These are phyloP conservation scores for Apistogramma diplotaenia DNA, from an alignment of 2,113 vertebrate species.

Conservation along the genomic window DNA sequence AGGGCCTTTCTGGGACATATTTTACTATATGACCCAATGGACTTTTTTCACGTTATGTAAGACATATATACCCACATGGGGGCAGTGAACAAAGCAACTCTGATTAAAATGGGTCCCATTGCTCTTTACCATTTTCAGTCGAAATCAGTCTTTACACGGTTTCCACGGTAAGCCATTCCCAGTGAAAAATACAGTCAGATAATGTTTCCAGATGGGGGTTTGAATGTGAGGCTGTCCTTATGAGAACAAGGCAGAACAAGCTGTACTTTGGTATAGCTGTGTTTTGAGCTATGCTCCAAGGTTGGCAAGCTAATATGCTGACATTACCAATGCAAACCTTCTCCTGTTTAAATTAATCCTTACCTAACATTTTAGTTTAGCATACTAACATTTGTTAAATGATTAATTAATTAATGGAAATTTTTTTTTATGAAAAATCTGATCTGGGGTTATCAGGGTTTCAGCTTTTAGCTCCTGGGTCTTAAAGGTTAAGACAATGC, in stretches of 20 bases:
- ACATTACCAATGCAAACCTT: not conserved
- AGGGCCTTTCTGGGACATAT: not conserved
- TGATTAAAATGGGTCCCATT: constrained; percentile 1
- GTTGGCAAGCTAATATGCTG: not conserved
- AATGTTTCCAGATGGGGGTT: not conserved
- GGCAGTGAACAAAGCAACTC: not conserved
- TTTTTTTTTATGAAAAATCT: no score
- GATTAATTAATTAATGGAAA: no score
- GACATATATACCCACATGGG: not conserved
- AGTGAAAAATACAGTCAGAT: not conserved
- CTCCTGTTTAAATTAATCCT: not conserved
- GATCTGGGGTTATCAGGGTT: not conserved
- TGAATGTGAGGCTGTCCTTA: not conserved
- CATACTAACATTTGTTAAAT: not conserved
- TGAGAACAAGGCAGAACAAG: not conserved
- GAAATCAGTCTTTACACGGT: not conserved
- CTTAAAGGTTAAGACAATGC: not conserved
- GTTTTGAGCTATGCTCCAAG: not conserved
- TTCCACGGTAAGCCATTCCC: not conserved
- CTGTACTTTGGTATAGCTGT: not conserved
- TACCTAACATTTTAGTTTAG: not conserved
- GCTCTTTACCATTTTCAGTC: not conserved
- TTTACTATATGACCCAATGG: not conserved
- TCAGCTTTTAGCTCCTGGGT: not conserved
- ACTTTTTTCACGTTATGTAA: not conserved